Conservation (phyloP, 2,113 vertebrate genomes). For the Glareola pratincola region DNA sequence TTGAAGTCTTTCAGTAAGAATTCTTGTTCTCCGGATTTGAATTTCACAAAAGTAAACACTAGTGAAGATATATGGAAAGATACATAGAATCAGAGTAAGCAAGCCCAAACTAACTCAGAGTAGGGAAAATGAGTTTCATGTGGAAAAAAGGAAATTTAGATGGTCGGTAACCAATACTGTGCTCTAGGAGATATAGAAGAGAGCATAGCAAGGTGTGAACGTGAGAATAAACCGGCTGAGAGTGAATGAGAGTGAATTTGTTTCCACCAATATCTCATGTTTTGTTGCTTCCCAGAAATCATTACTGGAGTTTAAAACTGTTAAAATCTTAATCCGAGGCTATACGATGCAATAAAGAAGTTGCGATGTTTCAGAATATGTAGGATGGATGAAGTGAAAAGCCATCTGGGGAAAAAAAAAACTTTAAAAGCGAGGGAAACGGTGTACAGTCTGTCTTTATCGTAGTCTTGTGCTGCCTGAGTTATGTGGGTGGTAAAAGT, state of each 20-base stretch:
- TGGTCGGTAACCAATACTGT: not conserved
- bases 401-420: not conserved
- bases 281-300: not conserved
- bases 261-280: not conserved
- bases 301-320: not conserved
- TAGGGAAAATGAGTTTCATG: not conserved
- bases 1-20: not conserved
- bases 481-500: not conserved
- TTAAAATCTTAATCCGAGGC: not conserved
- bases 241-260: not conserved
- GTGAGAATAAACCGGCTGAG: not conserved
- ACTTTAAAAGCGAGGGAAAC: not conserved
- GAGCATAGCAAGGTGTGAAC: not conserved
- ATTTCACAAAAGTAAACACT: not conserved
- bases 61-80: not conserved
- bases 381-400: not conserved
- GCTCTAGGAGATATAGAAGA: not conserved
- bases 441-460: not conserved
- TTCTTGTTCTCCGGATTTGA: not conserved
- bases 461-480: fast-evolving
- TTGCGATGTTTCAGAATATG: not conserved
- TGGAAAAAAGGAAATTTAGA: not conserved
- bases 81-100: not conserved
- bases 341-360: not conserved
- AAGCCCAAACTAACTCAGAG: not conserved